Percentiles rank a stretch among this genome's conserved stretches.
phyloP scores from a whole-genome alignment of 2,113 vertebrate genomes.

The Paramisgurnus dabryanus region DNA sequence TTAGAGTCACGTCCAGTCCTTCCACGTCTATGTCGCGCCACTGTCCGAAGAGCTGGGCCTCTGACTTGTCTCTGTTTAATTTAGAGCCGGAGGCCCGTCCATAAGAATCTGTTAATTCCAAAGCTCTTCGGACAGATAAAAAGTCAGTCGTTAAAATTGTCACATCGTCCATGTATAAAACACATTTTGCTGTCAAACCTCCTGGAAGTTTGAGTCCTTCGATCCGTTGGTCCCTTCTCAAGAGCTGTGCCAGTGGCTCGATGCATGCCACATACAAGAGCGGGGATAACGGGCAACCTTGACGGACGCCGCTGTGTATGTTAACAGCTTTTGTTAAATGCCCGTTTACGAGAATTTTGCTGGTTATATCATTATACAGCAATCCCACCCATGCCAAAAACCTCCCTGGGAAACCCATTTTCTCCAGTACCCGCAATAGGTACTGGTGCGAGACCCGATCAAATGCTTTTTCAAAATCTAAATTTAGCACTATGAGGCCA shows the following conservation, averaged over 20 bases:
- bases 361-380: too few relatives aligned
- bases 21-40: too few relatives aligned
- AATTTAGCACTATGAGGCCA: too few relatives aligned
- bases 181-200: background rate
- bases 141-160: background rate
- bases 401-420: too few relatives aligned
- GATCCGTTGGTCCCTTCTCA: conserved; percentile 45
- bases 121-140: background rate
- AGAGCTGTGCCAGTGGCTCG: conserved; percentile 25
- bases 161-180: background rate
- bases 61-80: too few relatives aligned
- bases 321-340: too few relatives aligned
- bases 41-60: background rate
- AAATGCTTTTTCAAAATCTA: too few relatives aligned
- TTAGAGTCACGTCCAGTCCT: too few relatives aligned
- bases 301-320: background rate
- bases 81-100: background rate
- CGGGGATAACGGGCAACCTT: background rate
- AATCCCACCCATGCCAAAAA: too few relatives aligned
- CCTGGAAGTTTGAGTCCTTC: conserved; percentile 6
- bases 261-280: background rate
- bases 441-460: too few relatives aligned
- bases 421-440: too few relatives aligned
- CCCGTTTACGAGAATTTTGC: too few relatives aligned
- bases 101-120: background rate